Evolutionary conservation across 2,113 vertebrate genomes (phyloP).

Genomic region (Cephalopholis sonnerati): DNA sequence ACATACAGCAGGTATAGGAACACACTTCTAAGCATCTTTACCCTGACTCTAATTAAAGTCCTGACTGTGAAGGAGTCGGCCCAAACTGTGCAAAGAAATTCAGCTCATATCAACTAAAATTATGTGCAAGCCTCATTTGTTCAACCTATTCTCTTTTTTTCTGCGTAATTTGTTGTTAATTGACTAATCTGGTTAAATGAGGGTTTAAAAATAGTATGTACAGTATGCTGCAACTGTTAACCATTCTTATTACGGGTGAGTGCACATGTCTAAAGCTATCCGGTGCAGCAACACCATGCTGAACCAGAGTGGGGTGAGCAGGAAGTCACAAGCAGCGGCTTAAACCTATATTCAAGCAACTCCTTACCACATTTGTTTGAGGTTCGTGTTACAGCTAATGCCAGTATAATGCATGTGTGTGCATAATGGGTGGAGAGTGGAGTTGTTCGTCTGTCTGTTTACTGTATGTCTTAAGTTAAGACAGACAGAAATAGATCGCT

Average conservation of each 20-base stretch:
- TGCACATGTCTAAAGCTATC: conserved; percentile 59
- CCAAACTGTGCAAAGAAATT: conserved; percentile 17
- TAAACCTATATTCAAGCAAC: conserved; percentile 56
- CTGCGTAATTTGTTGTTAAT: conserved; percentile 56
- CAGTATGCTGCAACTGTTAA: conserved; percentile 31
- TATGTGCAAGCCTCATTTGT: neutral
- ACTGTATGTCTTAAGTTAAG: neutral
- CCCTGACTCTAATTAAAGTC: neutral
- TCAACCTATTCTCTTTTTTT: neutral
- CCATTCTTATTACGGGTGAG: conserved; percentile 41
- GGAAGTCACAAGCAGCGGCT: conserved; percentile 48
- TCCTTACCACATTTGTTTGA: conserved; percentile 6
- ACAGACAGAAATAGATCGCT: neutral
- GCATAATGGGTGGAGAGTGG: conserved; percentile 15
- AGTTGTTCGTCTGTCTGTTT: conserved; percentile 6
- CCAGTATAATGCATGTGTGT: conserved; percentile 2
- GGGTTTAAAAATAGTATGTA: conserved; percentile 52
- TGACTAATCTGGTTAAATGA: conserved; percentile 57
- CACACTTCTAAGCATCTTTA: conserved; percentile 2
- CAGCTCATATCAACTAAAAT: conserved; percentile 8
- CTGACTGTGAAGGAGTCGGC: neutral
- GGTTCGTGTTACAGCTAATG: conserved; percentile 57
- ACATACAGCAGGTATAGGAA: neutral
- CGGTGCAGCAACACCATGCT: neutral
- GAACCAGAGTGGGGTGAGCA: conserved; percentile 20